Conservation (phyloP, 2,797 vertebrate species). For the Microcaecilia unicolor region DNA sequence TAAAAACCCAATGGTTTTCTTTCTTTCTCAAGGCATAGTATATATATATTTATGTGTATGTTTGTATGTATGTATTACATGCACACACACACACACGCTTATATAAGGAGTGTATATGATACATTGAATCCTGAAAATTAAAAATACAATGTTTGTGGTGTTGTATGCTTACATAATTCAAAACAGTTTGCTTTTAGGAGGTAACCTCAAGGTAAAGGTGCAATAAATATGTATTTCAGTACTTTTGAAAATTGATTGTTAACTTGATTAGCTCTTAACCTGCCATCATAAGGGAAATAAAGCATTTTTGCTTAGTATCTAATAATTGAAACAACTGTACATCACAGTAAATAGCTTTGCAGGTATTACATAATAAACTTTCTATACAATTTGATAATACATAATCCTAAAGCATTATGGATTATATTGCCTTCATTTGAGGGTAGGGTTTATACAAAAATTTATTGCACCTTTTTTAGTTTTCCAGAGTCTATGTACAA, state of each 20-base stretch:
- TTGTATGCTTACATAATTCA: no score
- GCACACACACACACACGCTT: no score
- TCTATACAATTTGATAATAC: constrained; percentile 47
- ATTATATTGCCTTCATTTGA: constrained; percentile 44
- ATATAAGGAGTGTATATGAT: no score
- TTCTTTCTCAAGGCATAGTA: no score
- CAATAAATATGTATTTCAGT: constrained; percentile 41
- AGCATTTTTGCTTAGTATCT: constrained; percentile 33
- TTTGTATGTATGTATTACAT: no score
- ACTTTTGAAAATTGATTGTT: constrained; percentile 47
- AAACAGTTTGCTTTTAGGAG: constrained; percentile 35
- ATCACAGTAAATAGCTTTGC: constrained; percentile 26
- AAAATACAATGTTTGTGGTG: no score
- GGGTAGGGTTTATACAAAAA: constrained; percentile 42
- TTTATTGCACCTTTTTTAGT: constrained; percentile 44
- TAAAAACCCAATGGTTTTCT: no score
- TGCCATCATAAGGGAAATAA: constrained; percentile 39
- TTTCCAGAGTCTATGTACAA: no score
- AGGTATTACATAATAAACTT: constrained; percentile 37
- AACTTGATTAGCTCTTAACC: constrained; percentile 48
- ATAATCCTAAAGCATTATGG: constrained; percentile 40
- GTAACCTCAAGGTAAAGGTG: constrained; percentile 41
- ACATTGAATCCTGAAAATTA: no score
- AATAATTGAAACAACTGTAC: constrained; percentile 34
- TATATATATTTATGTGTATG: no score